These are phyloP conservation scores for Eupithecia subfuscata DNA, from an alignment of 2,888 invertebrate genomes.

Conservation along the genomic window DNA sequence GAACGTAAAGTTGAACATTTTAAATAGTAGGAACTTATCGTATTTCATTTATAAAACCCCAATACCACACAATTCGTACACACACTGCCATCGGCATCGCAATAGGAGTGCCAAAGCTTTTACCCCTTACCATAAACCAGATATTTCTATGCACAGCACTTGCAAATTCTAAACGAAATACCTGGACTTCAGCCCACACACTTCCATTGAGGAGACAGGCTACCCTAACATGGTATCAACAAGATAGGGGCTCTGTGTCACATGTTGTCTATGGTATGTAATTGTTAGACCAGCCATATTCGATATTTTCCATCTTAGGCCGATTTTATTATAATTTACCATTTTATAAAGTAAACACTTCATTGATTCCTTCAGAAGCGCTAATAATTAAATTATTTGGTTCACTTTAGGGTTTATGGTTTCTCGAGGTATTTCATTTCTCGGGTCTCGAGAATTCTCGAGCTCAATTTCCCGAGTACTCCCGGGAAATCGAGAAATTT, in stretches of 20 bases:
- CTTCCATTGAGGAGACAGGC: constrained; percentile 30
- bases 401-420: no score
- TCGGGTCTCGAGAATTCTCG: no score
- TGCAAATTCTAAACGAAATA: constrained; percentile 29
- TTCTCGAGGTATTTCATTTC: no score
- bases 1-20: background rate
- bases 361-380: background rate
- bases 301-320: constrained; percentile 2
- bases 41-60: background rate
- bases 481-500: no score
- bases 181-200: constrained; percentile 30
- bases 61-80: background rate
- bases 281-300: constrained; percentile 21
- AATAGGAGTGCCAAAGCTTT: background rate
- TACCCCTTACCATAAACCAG: constrained; percentile 8
- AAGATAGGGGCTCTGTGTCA: constrained; percentile 23
- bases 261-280: constrained; percentile 32
- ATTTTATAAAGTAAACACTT: background rate
- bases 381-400: no score
- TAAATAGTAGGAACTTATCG: background rate
- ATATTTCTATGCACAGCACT: constrained; percentile 14
- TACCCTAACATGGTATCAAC: constrained; percentile 34
- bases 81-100: background rate
- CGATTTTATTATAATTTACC: background rate
- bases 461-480: no score